Percentiles rank a stretch among this genome's conserved stretches.
phyloP scores from a whole-genome alignment of 1,140 invertebrate species.

The Calephelis virginiensis region DNA sequence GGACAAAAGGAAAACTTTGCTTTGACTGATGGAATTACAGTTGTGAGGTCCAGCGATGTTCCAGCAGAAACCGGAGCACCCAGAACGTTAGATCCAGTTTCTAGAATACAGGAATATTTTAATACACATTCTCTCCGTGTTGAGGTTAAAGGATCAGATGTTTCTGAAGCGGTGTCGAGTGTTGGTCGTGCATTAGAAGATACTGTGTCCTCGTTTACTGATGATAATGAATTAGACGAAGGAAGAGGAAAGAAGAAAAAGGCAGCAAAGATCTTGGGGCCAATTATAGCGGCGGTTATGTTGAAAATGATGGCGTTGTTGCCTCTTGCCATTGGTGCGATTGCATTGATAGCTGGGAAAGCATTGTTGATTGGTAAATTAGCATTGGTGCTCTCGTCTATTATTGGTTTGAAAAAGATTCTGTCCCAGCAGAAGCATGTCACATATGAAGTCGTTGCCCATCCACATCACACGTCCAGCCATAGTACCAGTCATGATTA shows the following conservation, averaged over 20 bases:
- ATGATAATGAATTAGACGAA: conserved; percentile 81
- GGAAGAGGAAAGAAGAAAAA: conserved; percentile 90
- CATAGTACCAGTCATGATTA: conserved; percentile 83
- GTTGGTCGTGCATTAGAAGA: conserved; percentile 88
- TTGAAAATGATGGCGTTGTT: conserved; percentile 88
- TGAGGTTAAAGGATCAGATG: conserved; percentile 90
- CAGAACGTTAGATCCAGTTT: conserved; percentile 82
- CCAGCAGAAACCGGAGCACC: conserved; percentile 84
- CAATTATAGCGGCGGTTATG: conserved; percentile 85
- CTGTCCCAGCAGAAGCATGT: conserved; percentile 87
- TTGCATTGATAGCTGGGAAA: conserved; percentile 90
- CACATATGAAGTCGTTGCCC: conserved; percentile 90
- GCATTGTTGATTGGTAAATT: conserved; percentile 90
- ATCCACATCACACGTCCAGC: conserved; percentile 86
- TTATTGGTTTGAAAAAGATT: conserved; percentile 90
- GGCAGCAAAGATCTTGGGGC: conserved; percentile 87
- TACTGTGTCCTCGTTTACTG: conserved; percentile 81
- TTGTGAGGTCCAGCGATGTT: conserved; percentile 85
- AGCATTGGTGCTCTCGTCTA: conserved; percentile 88
- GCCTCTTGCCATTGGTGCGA: conserved; percentile 87
- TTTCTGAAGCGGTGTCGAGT: conserved; percentile 87
- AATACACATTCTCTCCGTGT: conserved; percentile 88
- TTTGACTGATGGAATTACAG: conserved; percentile 88
- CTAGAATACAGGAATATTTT: conserved; percentile 86
- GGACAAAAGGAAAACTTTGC: conserved; percentile 87